These are phyloP conservation scores for Macropodus opercularis DNA, from an alignment of 2,797 vertebrate genomes.

Conservation along the genomic window DNA sequence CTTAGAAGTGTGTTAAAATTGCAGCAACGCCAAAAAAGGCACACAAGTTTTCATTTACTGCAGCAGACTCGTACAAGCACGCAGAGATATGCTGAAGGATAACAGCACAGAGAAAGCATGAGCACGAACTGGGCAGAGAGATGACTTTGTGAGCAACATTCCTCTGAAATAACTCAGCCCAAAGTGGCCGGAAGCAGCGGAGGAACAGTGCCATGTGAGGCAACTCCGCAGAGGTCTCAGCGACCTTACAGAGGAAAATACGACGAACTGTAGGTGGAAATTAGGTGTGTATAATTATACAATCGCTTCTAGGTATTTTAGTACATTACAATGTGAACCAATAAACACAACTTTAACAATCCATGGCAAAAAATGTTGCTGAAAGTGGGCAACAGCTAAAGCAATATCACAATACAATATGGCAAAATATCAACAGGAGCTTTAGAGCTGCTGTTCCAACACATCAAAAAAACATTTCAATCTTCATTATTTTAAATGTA, in stretches of 20 bases:
- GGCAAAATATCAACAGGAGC: too few species aligned
- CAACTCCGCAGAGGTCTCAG: constrained; percentile 40
- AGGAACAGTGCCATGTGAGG: constrained; percentile 42
- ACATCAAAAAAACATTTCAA: too few species aligned
- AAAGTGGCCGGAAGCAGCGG: constrained; percentile 48
- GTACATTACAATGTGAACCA: too few species aligned
- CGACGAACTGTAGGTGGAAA: constrained; percentile 32
- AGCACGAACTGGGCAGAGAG: constrained; percentile 18
- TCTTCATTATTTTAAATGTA: too few species aligned
- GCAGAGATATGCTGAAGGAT: neutral
- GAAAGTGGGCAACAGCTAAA: too few species aligned
- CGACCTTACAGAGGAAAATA: constrained; percentile 31
- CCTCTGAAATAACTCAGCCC: constrained; percentile 65
- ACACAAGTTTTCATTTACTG: constrained; percentile 14
- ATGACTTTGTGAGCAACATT: constrained; percentile 62
- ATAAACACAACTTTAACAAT: too few species aligned
- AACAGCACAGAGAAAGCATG: neutral
- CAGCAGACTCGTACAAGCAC: neutral
- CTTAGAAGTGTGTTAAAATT: constrained; percentile 51
- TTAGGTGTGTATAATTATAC: constrained; percentile 10
- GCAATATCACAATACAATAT: too few species aligned
- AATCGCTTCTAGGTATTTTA: too few species aligned
- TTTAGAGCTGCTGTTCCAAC: too few species aligned
- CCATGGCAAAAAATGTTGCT: too few species aligned
- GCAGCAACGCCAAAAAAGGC: constrained; percentile 43